phyloP scores from a whole-genome alignment of 64 coral and sea anemone genomes.

The Stichodactyla mertensii region DNA sequence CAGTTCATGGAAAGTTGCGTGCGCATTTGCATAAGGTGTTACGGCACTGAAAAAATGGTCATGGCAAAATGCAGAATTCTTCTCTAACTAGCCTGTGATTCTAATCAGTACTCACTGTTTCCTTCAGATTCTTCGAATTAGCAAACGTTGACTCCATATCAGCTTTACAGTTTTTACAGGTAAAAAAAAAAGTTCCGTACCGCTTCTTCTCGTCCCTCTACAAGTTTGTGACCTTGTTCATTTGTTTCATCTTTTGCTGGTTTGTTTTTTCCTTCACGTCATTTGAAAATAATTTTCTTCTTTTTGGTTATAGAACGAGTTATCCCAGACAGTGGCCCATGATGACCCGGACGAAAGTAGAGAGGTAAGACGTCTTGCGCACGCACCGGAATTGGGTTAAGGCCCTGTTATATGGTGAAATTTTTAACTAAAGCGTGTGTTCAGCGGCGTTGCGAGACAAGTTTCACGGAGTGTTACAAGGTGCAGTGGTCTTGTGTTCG shows the following conservation, averaged over 20 bases:
- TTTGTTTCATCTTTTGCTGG: neutral
- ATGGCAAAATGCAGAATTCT: neutral
- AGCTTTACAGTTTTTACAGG: conserved; percentile 18
- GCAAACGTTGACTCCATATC: neutral
- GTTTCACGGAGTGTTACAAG: too few species aligned
- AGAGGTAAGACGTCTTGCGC: conserved; percentile 14
- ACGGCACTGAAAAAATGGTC: neutral
- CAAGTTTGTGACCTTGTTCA: too few species aligned
- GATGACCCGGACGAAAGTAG: conserved; percentile 46
- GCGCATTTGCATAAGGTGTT: neutral
- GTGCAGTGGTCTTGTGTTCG: too few species aligned
- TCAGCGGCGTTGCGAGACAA: too few species aligned
- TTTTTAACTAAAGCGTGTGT: too few species aligned
- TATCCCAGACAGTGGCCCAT: conserved; percentile 47
- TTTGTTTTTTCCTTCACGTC: neutral
- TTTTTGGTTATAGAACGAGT: conserved; percentile 26
- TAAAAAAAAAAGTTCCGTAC: neutral
- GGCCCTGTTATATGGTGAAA: neutral
- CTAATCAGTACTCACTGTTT: neutral
- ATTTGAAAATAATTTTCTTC: neutral
- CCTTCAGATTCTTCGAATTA: neutral
- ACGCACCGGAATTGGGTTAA: neutral
- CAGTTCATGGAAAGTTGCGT: too few species aligned
- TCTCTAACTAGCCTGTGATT: neutral
- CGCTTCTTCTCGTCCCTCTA: neutral